Evolutionary conservation across 1,140 invertebrate species (phyloP).

Genomic region (Eumeta japonica): DNA sequence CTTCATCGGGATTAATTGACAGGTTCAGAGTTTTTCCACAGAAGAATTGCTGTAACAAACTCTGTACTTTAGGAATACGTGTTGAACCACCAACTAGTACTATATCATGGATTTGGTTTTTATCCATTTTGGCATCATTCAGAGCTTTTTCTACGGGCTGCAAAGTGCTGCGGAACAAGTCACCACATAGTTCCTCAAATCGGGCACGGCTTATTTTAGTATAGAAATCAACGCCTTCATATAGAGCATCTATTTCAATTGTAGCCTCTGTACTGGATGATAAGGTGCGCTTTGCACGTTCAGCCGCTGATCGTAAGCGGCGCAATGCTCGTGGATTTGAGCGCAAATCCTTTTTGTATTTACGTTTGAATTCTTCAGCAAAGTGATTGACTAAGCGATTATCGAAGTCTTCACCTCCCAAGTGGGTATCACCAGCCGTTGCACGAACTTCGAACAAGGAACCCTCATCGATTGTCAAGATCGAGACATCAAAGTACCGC

Average conservation of each 20-base stretch:
- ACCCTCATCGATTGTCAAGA: too few species aligned
- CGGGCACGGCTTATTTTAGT: conserved; percentile 48
- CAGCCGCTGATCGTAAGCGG: conserved; percentile 63
- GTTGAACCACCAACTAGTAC: conserved; percentile 73
- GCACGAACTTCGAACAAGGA: too few species aligned
- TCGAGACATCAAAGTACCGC: too few species aligned
- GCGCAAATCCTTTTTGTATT: too few species aligned
- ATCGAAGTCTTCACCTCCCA: too few species aligned
- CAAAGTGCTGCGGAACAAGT: conserved; percentile 54
- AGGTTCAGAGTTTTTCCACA: conserved; percentile 54
- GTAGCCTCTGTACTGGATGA: conserved; percentile 56
- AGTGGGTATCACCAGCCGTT: too few species aligned
- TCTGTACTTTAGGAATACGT: conserved; percentile 60
- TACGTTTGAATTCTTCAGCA: too few species aligned
- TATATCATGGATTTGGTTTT: conserved; percentile 65
- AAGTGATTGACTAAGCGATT: too few species aligned
- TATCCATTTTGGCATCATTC: conserved; percentile 68
- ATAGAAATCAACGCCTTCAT: conserved; percentile 54
- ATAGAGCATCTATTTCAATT: conserved; percentile 55
- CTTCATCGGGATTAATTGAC: conserved; percentile 57
- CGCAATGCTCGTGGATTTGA: conserved; percentile 54
- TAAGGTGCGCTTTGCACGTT: conserved; percentile 56
- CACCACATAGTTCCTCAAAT: conserved; percentile 56
- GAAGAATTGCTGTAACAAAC: conserved; percentile 51
- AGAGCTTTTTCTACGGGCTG: conserved; percentile 62